phyloP scores from a whole-genome alignment of 1,140 invertebrate species.

The Prorops nasuta region DNA sequence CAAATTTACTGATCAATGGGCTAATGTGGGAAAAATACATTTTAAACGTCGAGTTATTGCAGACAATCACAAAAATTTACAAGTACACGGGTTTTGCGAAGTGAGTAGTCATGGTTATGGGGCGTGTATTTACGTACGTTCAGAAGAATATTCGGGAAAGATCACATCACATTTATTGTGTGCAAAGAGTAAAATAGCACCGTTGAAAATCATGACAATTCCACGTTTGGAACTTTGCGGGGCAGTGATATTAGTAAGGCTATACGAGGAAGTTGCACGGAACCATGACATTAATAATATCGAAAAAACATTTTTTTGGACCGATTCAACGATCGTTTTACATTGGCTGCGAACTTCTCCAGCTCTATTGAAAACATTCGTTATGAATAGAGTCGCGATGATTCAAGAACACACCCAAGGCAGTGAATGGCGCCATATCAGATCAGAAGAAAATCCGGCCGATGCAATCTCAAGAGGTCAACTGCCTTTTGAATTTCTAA shows the following conservation, averaged over 20 bases:
- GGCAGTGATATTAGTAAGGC: constrained; percentile 17
- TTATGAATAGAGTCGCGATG: constrained; percentile 41
- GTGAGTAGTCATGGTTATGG: constrained; percentile 27
- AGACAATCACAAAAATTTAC: not conserved
- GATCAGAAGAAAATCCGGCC: constrained; percentile 34
- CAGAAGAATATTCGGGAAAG: constrained; percentile 8
- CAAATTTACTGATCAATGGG: not conserved
- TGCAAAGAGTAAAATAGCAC: constrained; percentile 32
- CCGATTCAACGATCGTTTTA: constrained; percentile 24
- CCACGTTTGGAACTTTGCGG: constrained; percentile 27
- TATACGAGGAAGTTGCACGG: not conserved
- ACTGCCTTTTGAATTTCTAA: constrained; percentile 11
- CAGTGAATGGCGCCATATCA: constrained; percentile 33
- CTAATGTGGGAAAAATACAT: not conserved
- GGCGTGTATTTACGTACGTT: constrained; percentile 20
- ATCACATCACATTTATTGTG: constrained; percentile 1
- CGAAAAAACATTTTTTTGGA: constrained; percentile 11
- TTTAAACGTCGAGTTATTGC: not conserved
- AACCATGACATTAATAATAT: not conserved
- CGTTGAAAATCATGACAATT: constrained; percentile 31
- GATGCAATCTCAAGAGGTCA: constrained; percentile 37
- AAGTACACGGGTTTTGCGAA: constrained; percentile 35
- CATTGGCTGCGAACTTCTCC: constrained; percentile 24
- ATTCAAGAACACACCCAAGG: constrained; percentile 31
- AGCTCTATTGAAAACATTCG: constrained; percentile 38